These are phyloP conservation scores for Liodrosophila aerea DNA, from an alignment of 2,888 invertebrate genomes.

Conservation along the genomic window DNA sequence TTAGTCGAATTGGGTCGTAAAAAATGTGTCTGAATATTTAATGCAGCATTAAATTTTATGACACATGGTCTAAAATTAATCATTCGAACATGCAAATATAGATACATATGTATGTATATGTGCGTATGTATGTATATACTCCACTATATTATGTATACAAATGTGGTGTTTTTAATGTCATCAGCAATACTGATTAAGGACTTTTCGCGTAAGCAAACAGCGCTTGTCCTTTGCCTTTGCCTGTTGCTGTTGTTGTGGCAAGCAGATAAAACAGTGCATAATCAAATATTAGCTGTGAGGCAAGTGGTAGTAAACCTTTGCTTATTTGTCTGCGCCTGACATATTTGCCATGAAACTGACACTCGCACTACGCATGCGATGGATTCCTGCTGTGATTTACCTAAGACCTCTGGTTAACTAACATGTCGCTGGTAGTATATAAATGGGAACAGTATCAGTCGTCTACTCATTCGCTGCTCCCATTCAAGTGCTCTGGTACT, in stretches of 20 bases:
- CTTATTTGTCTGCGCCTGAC: constrained; percentile 73
- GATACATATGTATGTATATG: too few relatives aligned
- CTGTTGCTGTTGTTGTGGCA: constrained; percentile 25
- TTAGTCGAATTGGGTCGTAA: constrained; percentile 24
- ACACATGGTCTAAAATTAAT: constrained; percentile 56
- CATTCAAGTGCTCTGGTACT: constrained; percentile 29
- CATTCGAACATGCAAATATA: constrained; percentile 18
- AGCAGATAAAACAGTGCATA: constrained; percentile 71
- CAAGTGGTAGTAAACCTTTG: constrained; percentile 10
- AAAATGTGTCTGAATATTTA: constrained; percentile 30
- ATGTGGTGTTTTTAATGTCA: constrained; percentile 6
- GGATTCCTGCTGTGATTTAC: constrained; percentile 65
- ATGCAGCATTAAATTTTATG: constrained; percentile 43
- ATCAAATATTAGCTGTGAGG: constrained; percentile 63
- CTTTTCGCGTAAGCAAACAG: constrained; percentile 16
- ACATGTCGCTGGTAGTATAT: constrained; percentile 53
- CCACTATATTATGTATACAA: constrained; percentile 1
- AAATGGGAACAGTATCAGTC: constrained; percentile 31
- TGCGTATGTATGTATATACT: too few relatives aligned
- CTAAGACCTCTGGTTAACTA: constrained; percentile 31
- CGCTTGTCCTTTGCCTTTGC: constrained; percentile 1
- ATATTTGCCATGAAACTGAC: constrained; percentile 73
- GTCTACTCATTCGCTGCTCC: constrained; percentile 42
- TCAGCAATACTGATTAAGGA: constrained; percentile 7
- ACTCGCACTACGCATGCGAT: constrained; percentile 41